Percentiles rank a stretch among this genome's conserved stretches.
Evolutionary conservation across 2,113 vertebrate species (phyloP).

Genomic region (Melanocharis versteri): DNA sequence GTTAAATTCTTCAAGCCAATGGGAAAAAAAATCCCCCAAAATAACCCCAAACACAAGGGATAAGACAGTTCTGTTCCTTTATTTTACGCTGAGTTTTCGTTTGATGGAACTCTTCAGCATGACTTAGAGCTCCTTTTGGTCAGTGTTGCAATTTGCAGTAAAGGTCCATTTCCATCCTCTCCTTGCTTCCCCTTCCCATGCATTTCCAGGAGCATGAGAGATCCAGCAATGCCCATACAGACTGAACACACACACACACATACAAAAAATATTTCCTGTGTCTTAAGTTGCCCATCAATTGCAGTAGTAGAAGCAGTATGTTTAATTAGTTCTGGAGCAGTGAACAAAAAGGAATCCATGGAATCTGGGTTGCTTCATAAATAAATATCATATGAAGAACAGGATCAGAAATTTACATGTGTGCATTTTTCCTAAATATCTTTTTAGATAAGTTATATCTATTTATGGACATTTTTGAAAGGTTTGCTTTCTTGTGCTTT

Average conservation of each 20-base stretch:
- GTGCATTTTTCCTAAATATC: background rate
- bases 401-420: background rate
- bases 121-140: background rate
- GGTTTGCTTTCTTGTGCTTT: accelerated
- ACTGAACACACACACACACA: too few species aligned
- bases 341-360: background rate
- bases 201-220: background rate
- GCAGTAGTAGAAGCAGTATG: background rate
- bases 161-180: background rate
- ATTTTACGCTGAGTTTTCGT: background rate
- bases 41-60: background rate
- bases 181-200: background rate
- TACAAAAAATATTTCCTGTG: background rate
- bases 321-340: background rate
- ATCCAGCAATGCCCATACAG: background rate
- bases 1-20: background rate
- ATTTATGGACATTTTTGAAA: background rate
- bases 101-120: background rate
- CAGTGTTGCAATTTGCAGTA: background rate
- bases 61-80: background rate
- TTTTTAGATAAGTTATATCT: background rate
- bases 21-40: background rate
- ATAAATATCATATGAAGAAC: background rate
- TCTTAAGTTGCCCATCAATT: background rate
- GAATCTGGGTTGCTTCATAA: background rate